Evolutionary conservation across 2,797 vertebrate species (phyloP).

Genomic region (Enteromius afrohamiltoni): DNA sequence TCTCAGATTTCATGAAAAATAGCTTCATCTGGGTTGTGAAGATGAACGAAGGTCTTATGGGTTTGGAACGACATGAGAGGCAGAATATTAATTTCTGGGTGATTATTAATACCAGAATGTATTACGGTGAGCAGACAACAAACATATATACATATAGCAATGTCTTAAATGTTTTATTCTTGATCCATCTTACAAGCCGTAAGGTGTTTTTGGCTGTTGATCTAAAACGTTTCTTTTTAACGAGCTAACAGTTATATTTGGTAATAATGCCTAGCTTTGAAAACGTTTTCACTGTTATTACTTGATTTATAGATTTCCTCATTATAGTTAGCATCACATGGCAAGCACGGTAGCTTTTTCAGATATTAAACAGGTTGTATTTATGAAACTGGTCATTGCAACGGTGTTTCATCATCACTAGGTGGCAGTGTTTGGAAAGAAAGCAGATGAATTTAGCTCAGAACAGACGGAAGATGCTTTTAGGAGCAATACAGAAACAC

Average conservation of each 20-base stretch:
- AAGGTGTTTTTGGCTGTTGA: background rate
- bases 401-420: conserved; percentile 16
- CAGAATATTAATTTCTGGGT: background rate
- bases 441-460: background rate
- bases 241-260: background rate
- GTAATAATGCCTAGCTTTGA: too few species aligned
- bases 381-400: background rate
- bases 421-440: conserved; percentile 47
- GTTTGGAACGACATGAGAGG: background rate
- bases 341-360: background rate
- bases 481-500: background rate
- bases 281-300: background rate
- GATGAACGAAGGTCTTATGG: background rate
- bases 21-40: background rate
- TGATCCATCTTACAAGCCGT: background rate
- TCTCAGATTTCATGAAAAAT: background rate
- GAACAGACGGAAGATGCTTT: background rate
- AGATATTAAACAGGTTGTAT: background rate
- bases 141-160: background rate
- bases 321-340: background rate
- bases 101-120: background rate
- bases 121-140: background rate
- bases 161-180: background rate
- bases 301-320: background rate
- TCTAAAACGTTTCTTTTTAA: background rate